phyloP scores from a whole-genome alignment of 2,888 invertebrate genomes.

The Isoperla grammatica region DNA sequence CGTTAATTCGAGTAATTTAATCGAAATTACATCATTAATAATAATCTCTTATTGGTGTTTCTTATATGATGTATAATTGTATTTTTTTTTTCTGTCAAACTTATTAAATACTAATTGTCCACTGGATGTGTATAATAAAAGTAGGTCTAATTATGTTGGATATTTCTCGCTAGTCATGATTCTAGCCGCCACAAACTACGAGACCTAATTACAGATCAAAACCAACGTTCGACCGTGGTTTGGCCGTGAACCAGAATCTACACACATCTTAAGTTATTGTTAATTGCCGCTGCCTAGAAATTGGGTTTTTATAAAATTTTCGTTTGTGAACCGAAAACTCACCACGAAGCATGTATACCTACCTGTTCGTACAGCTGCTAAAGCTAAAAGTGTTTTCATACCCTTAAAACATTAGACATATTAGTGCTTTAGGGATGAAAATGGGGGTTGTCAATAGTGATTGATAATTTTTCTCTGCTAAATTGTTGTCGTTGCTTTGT shows the following conservation, averaged over 20 bases:
- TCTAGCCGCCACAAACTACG: constrained; percentile 3
- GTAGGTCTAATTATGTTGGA: constrained; percentile 15
- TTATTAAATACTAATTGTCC: constrained; percentile 15
- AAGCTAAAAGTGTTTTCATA: too few relatives aligned
- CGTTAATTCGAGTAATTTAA: constrained; percentile 16
- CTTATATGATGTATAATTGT: constrained; percentile 1
- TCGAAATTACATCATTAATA: constrained; percentile 11
- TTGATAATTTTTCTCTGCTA: too few relatives aligned
- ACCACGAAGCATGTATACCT: too few relatives aligned
- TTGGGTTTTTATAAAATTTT: constrained; percentile 15
- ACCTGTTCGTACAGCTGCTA: too few relatives aligned
- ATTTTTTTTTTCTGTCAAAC: constrained; percentile 8
- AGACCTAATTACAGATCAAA: constrained; percentile 6
- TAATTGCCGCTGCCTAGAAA: constrained; percentile 20
- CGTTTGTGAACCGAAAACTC: background rate
- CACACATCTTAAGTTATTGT: constrained; percentile 6
- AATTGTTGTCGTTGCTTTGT: too few relatives aligned
- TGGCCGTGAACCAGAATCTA: constrained; percentile 14
- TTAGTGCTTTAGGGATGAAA: too few relatives aligned
- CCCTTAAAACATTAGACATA: too few relatives aligned
- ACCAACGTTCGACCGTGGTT: background rate
- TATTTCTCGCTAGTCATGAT: constrained; percentile 13
- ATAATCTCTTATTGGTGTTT: constrained; percentile 1
- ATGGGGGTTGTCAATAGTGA: too few relatives aligned
- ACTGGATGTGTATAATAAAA: constrained; percentile 8